A percentile compares a stretch with the other conserved stretches of the same genome.
Conservation (phyloP, 2,888 invertebrate species). For the Trileptium ribeirensis region DNA sequence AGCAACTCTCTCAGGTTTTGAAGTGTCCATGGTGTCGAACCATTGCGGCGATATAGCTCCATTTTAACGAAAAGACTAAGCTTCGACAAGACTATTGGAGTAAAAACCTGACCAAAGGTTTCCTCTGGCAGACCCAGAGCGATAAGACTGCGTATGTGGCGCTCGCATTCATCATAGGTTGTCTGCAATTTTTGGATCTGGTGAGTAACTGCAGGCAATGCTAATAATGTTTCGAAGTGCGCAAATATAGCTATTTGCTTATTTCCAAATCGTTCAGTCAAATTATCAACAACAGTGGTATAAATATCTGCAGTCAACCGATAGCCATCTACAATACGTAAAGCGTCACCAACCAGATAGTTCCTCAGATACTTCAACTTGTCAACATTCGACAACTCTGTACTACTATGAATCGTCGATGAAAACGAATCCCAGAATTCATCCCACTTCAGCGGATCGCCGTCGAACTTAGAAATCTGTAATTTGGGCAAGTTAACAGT, state of each 20-base stretch:
- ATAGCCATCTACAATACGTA: background rate
- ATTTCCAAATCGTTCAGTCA: background rate
- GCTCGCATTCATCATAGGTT: background rate
- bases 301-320: background rate
- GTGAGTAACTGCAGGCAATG: background rate
- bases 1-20: background rate
- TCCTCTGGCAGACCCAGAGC: background rate
- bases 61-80: background rate
- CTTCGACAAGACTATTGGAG: slow-evolving; percentile 3
- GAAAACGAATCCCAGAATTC: background rate
- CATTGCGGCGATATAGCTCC: slow-evolving; percentile 4
- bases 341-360: background rate
- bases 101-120: slow-evolving; percentile 1
- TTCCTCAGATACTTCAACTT: background rate
- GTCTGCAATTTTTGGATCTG: background rate
- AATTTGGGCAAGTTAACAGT: background rate
- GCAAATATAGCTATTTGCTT: background rate
- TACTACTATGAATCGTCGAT: background rate
- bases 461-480: background rate
- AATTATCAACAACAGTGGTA: background rate
- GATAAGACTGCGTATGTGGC: background rate
- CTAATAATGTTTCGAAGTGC: background rate
- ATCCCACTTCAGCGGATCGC: background rate
- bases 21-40: background rate
- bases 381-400: background rate